Base-by-base conservation (phyloP, 2,113 vertebrate genomes). In the Arenaria interpres region DNA sequence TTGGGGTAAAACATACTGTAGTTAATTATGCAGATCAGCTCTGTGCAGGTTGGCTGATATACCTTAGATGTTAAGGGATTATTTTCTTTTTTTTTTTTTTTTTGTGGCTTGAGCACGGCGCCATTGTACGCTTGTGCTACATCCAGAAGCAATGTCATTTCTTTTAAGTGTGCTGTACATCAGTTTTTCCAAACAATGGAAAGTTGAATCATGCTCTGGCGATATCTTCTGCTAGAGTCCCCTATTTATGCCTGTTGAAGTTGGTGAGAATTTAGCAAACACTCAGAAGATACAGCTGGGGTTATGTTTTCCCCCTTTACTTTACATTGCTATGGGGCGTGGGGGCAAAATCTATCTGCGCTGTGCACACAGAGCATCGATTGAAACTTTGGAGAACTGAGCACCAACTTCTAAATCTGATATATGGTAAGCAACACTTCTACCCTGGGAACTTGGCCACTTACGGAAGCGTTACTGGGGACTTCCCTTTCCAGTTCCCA, bases 401-500 rank as follows among this genome's bases (percentile, higher is more conserved):
- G 39, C 32, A 50, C 23, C 18, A 24, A 1, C 37, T 86, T 86
- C 19, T 35, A 46, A 83, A 56, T 80, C 24, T 84, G 43, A 35
- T 77, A 18, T 0, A 6, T 46, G 25, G 21, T 71, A 74, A 84
- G 28, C n/a, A 63, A 1, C 25, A 16, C 30, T 63, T 41, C 33
- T 67, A 0, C 43, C 46, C 60, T 75, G n/a, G 45, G 30, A 53
- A 50, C 15, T 41, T 93, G 69, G 33, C 69, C 0, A 0, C 10
- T 64, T 13, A 6, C 14, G 16, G 68, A 43, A 48, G 20, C 0
- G 0, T 41, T 41, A 64, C n/a, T 17, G 7, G 33, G 62, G 39
- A 82, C 18, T 77, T 92, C 46, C 35, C 33, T 92, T 90, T 81
- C 68, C 37, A 67, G 37, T 59, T 95, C 14, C 28, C 13, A 3